A percentile compares a stretch with the other conserved stretches of the same genome.
These are phyloP conservation scores for Sesia bembeciformis DNA, from an alignment of 2,888 invertebrate species.

Conservation along the genomic window DNA sequence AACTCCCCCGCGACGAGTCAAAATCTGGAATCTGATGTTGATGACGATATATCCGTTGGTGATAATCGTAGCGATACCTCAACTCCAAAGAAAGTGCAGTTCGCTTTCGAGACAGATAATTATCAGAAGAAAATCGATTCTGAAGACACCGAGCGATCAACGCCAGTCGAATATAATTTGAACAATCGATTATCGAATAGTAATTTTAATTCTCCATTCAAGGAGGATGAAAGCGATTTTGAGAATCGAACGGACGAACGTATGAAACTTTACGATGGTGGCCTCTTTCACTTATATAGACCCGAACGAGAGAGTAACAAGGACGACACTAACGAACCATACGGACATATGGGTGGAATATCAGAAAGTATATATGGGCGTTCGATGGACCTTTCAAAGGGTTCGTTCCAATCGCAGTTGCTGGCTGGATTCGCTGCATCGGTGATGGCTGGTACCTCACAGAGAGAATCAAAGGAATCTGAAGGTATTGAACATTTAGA, in stretches of 20 bases:
- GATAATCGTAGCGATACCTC: conserved; percentile 61
- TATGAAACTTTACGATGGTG: conserved; percentile 51
- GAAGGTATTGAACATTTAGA: conserved; percentile 26
- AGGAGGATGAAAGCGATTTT: conserved; percentile 53
- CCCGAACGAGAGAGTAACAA: conserved; percentile 43
- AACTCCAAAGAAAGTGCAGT: conserved; percentile 32
- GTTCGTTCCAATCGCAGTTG: conserved; percentile 56
- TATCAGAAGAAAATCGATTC: conserved; percentile 20
- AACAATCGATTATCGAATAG: conserved; percentile 38
- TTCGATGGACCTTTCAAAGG: conserved; percentile 59
- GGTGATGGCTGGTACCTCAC: conserved; percentile 55
- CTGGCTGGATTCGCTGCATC: conserved; percentile 59
- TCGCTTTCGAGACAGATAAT: conserved; percentile 20
- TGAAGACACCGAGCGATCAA: conserved; percentile 33
- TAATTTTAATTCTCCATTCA: conserved; percentile 50
- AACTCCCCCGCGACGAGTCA: conserved; percentile 31
- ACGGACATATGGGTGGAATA: conserved; percentile 36
- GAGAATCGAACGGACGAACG: conserved; percentile 41
- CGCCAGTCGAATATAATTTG: conserved; percentile 40
- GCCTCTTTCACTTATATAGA: conserved; percentile 57
- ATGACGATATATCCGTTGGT: conserved; percentile 63
- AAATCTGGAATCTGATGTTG: conserved; percentile 44
- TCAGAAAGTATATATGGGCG: conserved; percentile 56
- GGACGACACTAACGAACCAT: conserved; percentile 33
- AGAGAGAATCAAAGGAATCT: conserved; percentile 49